Conservation (phyloP, 2,113 vertebrate species). For the Labeo rohita region DNA sequence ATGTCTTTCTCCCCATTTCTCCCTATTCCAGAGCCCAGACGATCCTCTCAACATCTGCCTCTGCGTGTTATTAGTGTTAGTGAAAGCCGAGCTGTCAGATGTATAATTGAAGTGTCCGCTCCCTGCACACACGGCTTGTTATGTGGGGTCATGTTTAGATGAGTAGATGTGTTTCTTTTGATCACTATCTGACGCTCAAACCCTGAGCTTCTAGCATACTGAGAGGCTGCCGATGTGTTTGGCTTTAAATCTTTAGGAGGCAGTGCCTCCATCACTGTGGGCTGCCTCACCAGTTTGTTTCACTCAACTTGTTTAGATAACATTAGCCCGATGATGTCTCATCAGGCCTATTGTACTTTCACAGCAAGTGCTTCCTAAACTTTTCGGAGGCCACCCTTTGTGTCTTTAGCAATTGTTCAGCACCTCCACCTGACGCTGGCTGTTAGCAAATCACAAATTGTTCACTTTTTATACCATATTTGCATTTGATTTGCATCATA, state of each 20-base stretch:
- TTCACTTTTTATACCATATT: too few relatives aligned
- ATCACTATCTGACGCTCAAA: slow-evolving; percentile 63
- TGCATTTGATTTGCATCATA: too few relatives aligned
- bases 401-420: not conserved
- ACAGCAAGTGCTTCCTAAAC: not conserved
- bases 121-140: slow-evolving; percentile 57
- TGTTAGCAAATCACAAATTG: too few relatives aligned
- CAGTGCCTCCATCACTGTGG: not conserved
- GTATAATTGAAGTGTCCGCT: slow-evolving; percentile 71
- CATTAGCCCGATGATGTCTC: slow-evolving; percentile 6
- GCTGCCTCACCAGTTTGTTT: slow-evolving; percentile 28
- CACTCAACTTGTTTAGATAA: slow-evolving; percentile 21
- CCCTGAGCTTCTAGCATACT: slow-evolving; percentile 45
- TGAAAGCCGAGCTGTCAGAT: slow-evolving; percentile 70
- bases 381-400: not conserved
- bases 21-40: slow-evolving; percentile 21
- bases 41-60: slow-evolving; percentile 30
- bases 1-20: slow-evolving; percentile 37
- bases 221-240: slow-evolving; percentile 37
- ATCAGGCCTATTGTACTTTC: slow-evolving; percentile 14
- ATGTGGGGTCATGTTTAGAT: slow-evolving; percentile 68
- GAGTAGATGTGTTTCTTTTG: slow-evolving; percentile 70
- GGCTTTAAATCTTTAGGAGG: slow-evolving; percentile 53
- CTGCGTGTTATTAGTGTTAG: slow-evolving; percentile 68
- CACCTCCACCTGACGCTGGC: not conserved